phyloP scores from a whole-genome alignment of 2,113 vertebrate species.

The Sinosuthora webbiana region DNA sequence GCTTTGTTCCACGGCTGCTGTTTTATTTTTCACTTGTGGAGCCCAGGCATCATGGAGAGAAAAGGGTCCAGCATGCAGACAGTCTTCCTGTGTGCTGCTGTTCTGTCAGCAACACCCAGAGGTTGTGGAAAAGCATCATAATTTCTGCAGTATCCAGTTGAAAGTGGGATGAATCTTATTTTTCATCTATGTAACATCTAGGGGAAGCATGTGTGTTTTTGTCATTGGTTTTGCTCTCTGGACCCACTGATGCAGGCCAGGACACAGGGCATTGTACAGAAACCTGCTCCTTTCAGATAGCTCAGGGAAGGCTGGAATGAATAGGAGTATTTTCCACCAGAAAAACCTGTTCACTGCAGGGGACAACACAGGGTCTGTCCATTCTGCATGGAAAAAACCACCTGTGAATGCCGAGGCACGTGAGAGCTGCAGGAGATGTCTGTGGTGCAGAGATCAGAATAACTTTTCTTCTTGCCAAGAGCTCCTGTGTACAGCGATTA shows the following conservation, averaged over 20 bases:
- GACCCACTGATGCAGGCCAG: not conserved
- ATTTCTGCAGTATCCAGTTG: not conserved
- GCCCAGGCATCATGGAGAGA: not conserved
- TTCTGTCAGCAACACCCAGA: not conserved
- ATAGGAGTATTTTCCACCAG: not conserved
- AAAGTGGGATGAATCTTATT: not conserved
- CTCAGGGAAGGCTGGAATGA: not conserved
- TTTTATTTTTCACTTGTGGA: not conserved
- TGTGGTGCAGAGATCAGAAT: not conserved
- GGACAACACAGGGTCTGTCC: not conserved
- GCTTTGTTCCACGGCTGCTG: not conserved
- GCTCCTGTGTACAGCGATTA: not conserved
- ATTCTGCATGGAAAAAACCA: not conserved
- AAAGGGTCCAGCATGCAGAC: not conserved
- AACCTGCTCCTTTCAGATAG: not conserved
- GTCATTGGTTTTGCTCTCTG: not conserved
- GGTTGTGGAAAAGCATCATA: not conserved
- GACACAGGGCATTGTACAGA: not conserved
- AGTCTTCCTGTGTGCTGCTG: rapidly evolving
- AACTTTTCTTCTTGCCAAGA: not conserved
- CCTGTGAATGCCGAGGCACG: not conserved
- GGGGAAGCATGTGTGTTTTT: rapidly evolving
- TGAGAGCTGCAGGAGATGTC: not conserved
- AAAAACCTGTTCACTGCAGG: not conserved
- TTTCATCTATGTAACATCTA: not conserved